A percentile compares a stretch with the other conserved stretches of the same genome.
phyloP scores from a whole-genome alignment of 2,888 invertebrate species.

The Drosophila neotestacea region DNA sequence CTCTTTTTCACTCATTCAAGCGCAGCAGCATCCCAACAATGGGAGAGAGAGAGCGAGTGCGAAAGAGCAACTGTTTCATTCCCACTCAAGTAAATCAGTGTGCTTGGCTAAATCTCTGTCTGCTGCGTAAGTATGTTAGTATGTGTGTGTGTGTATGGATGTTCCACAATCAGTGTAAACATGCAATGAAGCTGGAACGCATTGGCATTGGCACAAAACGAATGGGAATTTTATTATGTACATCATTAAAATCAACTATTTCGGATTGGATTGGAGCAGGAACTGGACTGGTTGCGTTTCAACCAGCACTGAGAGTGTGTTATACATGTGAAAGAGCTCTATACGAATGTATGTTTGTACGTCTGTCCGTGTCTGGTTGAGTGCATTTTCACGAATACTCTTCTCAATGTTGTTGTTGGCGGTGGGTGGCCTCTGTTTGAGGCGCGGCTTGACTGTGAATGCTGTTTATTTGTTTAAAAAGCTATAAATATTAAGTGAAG shows the following conservation, averaged over 20 bases:
- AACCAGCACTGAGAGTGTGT: constrained; percentile 30
- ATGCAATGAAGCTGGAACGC: constrained; percentile 73
- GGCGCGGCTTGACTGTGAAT: constrained; percentile 61
- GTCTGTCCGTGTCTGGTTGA: constrained; percentile 53
- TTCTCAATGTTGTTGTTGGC: constrained; percentile 33
- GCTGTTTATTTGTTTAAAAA: constrained; percentile 84
- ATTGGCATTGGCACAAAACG: constrained; percentile 84
- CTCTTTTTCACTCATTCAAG: constrained; percentile 60
- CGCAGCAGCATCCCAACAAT: constrained; percentile 51
- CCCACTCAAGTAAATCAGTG: constrained; percentile 70
- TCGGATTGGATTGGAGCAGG: constrained; percentile 81
- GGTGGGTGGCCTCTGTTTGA: constrained; percentile 61
- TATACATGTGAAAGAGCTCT: constrained; percentile 25
- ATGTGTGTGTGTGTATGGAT: constrained; percentile 36
- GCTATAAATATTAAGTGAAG: constrained; percentile 83
- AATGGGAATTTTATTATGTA: constrained; percentile 85
- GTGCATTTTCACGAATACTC: constrained; percentile 68
- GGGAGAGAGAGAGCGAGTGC: constrained; percentile 10
- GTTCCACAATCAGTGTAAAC: constrained; percentile 77
- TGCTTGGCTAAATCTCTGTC: constrained; percentile 14
- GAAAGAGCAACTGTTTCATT: constrained; percentile 35
- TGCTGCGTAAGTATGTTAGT: constrained; percentile 2
- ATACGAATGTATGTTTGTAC: constrained; percentile 13
- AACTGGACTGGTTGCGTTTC: constrained; percentile 60
- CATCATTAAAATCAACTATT: constrained; percentile 85